Evolutionary conservation across 1,140 invertebrate genomes (phyloP), one percentile per base, ranked within the genome.

Genomic region (Dermatophagoides farinae): DNA sequence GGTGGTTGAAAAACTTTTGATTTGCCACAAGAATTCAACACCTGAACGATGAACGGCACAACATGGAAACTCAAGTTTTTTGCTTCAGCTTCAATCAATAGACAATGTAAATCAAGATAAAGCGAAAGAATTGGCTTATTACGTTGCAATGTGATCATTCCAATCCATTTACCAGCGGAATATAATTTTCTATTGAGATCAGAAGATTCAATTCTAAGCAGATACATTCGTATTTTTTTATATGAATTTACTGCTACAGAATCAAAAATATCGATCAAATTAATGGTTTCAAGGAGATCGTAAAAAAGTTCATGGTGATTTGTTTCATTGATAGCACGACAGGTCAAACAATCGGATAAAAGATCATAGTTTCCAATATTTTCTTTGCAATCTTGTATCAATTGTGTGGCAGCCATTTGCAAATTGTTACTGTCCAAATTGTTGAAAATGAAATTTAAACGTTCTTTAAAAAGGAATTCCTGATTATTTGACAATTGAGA

Each of bases 361-460:
- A 99, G 95, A 38, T 98, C 73, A 74, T 98, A 99, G 70, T 98
- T 92, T 0, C 93, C 81, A 61, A 97, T 78, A 93, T 93, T 98
- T 0, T 85, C 80, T 76, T 84, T 87, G 70, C 89, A 92, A 2
- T 31, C 40, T 31, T 69, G 61, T 69, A 97, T 47, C 46, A 41
- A 90, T 58, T 91, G 88, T 6, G 81, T 82, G 97, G 81, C 38
- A 95, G 79, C 65, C 72, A 98, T 92, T 68, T 96, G 90, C 69
- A 88, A 64, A 55, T 98, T 97, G 61, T 83, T 80, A 64, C 98
- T 77, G 75, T 98, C 98, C 12, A 95, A 71, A 74, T 99, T 99
- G 70, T 99, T 99, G 71, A 98, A 97, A 62, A 98, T 96, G 69
- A 99, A 99, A 6, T 89, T 90, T n/a, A 93, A 88, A 76, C 97